phyloP scores from a whole-genome alignment of 1,140 invertebrate genomes.

The Linepithema humile region DNA sequence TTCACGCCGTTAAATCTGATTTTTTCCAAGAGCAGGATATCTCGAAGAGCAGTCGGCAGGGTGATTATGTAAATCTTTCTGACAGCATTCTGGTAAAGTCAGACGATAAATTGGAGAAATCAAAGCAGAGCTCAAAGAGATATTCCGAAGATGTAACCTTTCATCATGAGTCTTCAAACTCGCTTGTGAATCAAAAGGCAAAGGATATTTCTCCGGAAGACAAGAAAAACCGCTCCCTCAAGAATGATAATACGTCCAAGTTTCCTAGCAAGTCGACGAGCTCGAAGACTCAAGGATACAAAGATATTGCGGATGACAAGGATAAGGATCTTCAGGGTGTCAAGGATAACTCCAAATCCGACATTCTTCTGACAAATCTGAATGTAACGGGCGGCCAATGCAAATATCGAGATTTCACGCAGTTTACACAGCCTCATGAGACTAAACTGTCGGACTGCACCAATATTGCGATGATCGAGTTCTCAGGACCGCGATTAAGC shows the following conservation, averaged over 20 bases:
- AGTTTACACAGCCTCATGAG: slow-evolving; percentile 63
- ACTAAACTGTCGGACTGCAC: slow-evolving; percentile 55
- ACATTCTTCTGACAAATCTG: slow-evolving; percentile 45
- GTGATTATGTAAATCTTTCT: background rate
- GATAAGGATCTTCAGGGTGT: slow-evolving; percentile 14
- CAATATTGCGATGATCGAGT: slow-evolving; percentile 77
- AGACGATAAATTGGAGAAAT: slow-evolving; percentile 8
- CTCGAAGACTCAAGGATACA: slow-evolving; percentile 3
- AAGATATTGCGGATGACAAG: no score
- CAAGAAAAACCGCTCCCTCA: slow-evolving; percentile 17
- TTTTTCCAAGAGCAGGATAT: slow-evolving; percentile 60
- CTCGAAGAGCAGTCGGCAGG: slow-evolving; percentile 56
- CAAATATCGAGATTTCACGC: slow-evolving; percentile 73
- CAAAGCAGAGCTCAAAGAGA: slow-evolving; percentile 17
- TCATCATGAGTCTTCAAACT: background rate
- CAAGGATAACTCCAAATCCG: slow-evolving; percentile 59
- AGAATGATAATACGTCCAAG: slow-evolving; percentile 15
- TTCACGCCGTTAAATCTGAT: slow-evolving; percentile 58
- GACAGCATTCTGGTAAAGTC: slow-evolving; percentile 1
- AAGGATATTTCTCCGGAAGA: slow-evolving; percentile 15
- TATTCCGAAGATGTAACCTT: background rate
- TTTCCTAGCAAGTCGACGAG: slow-evolving; percentile 12
- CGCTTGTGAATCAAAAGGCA: background rate
- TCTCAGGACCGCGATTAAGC: slow-evolving; percentile 71
- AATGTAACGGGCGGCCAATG: slow-evolving; percentile 67